phyloP scores from a whole-genome alignment of 1,140 invertebrate genomes.

The Monochamus saltuarius region DNA sequence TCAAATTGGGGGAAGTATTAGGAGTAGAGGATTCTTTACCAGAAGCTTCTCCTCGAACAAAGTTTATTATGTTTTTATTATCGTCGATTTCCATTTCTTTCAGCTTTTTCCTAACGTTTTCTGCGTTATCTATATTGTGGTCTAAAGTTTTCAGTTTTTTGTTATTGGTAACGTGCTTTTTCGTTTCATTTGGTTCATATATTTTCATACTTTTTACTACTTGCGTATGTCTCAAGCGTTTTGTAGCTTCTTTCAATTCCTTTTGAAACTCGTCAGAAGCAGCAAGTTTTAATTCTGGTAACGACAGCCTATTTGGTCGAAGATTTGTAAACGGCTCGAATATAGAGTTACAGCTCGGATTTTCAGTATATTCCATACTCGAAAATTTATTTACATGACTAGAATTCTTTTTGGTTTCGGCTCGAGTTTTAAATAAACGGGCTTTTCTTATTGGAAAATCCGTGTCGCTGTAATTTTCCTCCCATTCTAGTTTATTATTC shows the following conservation, averaged over 20 bases:
- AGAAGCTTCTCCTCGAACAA: slow-evolving; percentile 43
- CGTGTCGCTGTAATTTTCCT: slow-evolving; percentile 19
- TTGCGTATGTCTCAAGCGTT: slow-evolving; percentile 55
- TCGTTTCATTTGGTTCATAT: slow-evolving; percentile 4
- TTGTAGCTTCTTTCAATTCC: slow-evolving; percentile 66
- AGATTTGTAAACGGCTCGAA: too few species aligned
- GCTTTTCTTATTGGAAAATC: slow-evolving; percentile 57
- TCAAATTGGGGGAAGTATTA: slow-evolving; percentile 54
- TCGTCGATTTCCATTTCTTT: slow-evolving; percentile 18
- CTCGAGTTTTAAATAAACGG: slow-evolving; percentile 71
- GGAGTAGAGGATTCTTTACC: slow-evolving; percentile 62
- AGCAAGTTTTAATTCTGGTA: slow-evolving; percentile 58
- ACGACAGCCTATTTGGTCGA: slow-evolving; percentile 51
- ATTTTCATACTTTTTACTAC: slow-evolving; percentile 18
- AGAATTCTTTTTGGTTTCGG: slow-evolving; percentile 62
- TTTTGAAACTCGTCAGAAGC: slow-evolving; percentile 68
- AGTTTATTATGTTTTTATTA: slow-evolving; percentile 3
- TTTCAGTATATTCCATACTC: slow-evolving; percentile 8
- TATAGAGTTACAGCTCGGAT: slow-evolving; percentile 15
- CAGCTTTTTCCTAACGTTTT: slow-evolving; percentile 31
- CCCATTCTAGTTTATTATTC: slow-evolving; percentile 15
- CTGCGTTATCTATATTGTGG: slow-evolving; percentile 35
- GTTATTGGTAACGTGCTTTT: slow-evolving; percentile 18
- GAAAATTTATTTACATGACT: slow-evolving; percentile 37
- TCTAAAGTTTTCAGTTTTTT: slow-evolving; percentile 44